These are phyloP conservation scores for Drosophila rufa DNA, from an alignment of 1,140 invertebrate species.

Conservation along the genomic window DNA sequence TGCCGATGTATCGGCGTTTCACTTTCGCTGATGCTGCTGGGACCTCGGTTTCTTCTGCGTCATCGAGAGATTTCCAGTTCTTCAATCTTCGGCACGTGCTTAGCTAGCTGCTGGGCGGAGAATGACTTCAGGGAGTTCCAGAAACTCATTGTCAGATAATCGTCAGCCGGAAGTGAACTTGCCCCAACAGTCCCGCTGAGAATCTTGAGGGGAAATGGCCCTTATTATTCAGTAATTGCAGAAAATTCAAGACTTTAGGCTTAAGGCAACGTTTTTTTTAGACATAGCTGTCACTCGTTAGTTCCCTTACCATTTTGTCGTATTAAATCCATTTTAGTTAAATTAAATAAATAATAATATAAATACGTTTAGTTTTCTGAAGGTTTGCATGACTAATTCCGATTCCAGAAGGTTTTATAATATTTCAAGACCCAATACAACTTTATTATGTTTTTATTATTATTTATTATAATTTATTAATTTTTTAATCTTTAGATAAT, in stretches of 20 bases:
- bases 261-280: no score
- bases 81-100: constrained; percentile 54
- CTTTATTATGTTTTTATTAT: no score
- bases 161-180: constrained; percentile 29
- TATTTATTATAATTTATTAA: background rate
- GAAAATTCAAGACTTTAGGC: background rate
- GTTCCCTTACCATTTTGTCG: no score
- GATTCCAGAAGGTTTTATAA: no score
- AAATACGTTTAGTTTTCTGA: no score
- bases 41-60: constrained; percentile 54
- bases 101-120: background rate
- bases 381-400: no score
- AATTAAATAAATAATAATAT: no score
- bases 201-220: background rate
- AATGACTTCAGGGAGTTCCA: constrained; percentile 15
- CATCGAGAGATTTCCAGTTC: constrained; percentile 47
- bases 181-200: constrained; percentile 3
- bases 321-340: no score
- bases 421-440: no score
- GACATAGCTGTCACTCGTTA: no score
- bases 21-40: constrained; percentile 65
- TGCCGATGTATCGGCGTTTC: constrained; percentile 73
- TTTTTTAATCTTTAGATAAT: background rate
- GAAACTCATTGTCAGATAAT: constrained; percentile 7
- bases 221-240: background rate